Evolutionary conservation across 37 sponge, comb jelly and placozoan genomes (phyloP).

Genomic region (Tethya wilhelma): DNA sequence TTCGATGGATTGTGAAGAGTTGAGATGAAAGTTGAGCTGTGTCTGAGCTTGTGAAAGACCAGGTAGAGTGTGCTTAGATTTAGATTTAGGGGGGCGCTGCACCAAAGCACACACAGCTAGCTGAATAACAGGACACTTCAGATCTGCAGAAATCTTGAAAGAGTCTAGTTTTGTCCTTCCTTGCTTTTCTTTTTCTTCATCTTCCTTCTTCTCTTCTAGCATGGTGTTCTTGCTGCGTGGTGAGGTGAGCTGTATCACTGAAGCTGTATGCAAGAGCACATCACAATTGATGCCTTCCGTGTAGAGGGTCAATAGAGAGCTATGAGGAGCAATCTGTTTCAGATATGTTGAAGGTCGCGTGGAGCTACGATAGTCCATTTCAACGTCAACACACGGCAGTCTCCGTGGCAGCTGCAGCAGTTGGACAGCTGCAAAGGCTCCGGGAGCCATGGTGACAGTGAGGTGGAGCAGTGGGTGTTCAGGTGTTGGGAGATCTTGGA

Average conservation of each 20-base stretch:
- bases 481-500: background rate
- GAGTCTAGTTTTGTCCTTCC: background rate
- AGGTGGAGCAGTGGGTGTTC: slow-evolving; percentile 32
- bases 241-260: background rate
- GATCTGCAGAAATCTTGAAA: background rate
- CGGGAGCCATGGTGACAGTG: slow-evolving; percentile 24
- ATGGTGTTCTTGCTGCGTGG: background rate
- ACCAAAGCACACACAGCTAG: slow-evolving; percentile 19
- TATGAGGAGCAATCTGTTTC: slow-evolving; percentile 11
- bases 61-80: background rate
- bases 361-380: too few species aligned
- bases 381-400: too few species aligned
- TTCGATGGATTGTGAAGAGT: background rate
- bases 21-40: slow-evolving; percentile 18
- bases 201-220: background rate
- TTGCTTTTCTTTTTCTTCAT: background rate
- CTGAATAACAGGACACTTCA: slow-evolving; percentile 20
- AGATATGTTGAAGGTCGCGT: background rate
- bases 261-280: slow-evolving; percentile 11
- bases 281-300: background rate
- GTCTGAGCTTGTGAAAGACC: slow-evolving; percentile 20
- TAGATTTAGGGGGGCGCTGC: background rate
- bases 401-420: slow-evolving; percentile 14
- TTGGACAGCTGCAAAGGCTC: slow-evolving; percentile 22
- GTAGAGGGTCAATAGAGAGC: slow-evolving; percentile 22